phyloP scores from a whole-genome alignment of 2,888 invertebrate species.

The Drosophila maculinotata region DNA sequence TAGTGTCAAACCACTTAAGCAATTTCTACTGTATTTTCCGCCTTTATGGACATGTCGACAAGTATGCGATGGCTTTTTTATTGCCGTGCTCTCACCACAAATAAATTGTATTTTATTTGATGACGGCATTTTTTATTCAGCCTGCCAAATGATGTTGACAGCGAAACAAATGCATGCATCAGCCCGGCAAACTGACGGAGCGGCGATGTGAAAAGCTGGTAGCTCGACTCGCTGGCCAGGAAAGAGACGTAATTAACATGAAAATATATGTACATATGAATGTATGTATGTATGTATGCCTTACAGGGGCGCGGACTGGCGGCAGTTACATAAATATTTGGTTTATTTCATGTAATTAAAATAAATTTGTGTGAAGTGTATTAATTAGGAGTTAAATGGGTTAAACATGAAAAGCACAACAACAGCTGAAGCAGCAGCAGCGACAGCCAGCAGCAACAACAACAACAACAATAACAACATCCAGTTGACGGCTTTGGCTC shows the following conservation, averaged over 20 bases:
- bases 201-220: constrained; percentile 12
- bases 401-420: constrained; percentile 62
- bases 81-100: constrained; percentile 53
- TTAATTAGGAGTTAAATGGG: constrained; percentile 80
- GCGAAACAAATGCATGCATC: constrained; percentile 56
- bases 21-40: constrained; percentile 53
- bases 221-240: constrained; percentile 33
- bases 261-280: constrained; percentile 21
- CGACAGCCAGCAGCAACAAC: constrained; percentile 26
- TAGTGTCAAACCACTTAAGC: constrained; percentile 35
- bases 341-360: constrained; percentile 78
- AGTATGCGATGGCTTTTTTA: constrained; percentile 62
- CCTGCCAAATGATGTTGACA: constrained; percentile 75
- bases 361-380: constrained; percentile 79
- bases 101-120: constrained; percentile 75
- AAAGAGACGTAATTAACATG: constrained; percentile 67
- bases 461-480: constrained; percentile 10
- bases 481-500: constrained; percentile 15
- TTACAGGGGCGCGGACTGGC: constrained; percentile 39
- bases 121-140: constrained; percentile 53
- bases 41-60: constrained; percentile 48
- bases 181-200: constrained; percentile 7
- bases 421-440: constrained; percentile 10
- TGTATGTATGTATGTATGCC: not conserved
- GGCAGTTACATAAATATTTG: constrained; percentile 74